Percentiles rank a stretch among this genome's conserved stretches.
Conservation (phyloP, 2,797 vertebrate genomes). For the Cirrhinus molitorella region DNA sequence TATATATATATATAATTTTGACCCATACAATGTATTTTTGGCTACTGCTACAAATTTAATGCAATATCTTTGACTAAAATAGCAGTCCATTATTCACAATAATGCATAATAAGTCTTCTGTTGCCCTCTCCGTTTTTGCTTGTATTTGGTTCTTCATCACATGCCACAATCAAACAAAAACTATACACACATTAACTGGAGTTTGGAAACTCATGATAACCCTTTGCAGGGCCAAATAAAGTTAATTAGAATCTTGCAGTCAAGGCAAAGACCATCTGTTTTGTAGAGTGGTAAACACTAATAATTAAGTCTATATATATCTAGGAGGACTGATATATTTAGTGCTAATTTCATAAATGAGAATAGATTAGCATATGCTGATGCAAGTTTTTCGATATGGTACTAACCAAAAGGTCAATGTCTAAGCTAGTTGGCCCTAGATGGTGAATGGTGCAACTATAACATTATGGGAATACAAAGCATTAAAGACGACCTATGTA, state of each 20-base stretch:
- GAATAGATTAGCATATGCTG: not conserved
- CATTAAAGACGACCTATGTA: not conserved
- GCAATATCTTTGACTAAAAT: no score
- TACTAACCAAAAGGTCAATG: not conserved
- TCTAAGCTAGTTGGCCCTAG: not conserved
- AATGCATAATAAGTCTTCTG: no score
- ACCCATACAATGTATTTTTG: no score
- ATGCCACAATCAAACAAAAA: constrained; percentile 20
- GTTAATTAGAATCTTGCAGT: constrained; percentile 49
- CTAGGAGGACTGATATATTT: constrained; percentile 1
- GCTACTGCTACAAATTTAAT: no score
- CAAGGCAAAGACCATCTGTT: constrained; percentile 49
- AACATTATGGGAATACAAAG: not conserved
- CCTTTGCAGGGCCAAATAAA: constrained; percentile 28
- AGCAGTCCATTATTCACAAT: no score
- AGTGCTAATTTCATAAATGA: constrained; percentile 15
- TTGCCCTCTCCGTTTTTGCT: no score
- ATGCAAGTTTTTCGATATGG: not conserved
- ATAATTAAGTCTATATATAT: constrained; percentile 13
- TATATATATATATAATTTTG: no score
- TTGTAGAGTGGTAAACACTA: constrained; percentile 11
- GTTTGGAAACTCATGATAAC: constrained; percentile 35
- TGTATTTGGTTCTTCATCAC: not conserved
- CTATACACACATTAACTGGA: constrained; percentile 31
- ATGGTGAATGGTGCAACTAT: not conserved